A percentile compares a stretch with the other conserved stretches of the same genome.
These are phyloP conservation scores for Clivina fossor DNA, from an alignment of 2,888 invertebrate species.

Conservation along the genomic window DNA sequence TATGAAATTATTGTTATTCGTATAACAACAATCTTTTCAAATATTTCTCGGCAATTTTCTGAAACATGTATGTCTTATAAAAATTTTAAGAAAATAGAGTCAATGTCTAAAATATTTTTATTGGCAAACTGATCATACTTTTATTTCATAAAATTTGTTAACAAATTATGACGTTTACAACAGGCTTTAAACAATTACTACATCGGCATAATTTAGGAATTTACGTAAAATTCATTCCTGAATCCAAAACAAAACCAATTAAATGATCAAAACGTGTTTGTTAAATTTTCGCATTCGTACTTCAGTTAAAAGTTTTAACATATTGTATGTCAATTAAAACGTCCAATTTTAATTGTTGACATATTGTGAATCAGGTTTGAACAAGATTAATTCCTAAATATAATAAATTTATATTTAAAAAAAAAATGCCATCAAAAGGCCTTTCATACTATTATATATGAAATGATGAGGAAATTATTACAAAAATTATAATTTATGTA, in stretches of 20 bases:
- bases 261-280: too few species aligned
- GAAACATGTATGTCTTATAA: too few species aligned
- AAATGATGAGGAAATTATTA: conserved; percentile 27
- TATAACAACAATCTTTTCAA: too few species aligned
- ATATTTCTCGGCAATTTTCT: too few species aligned
- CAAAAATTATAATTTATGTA: conserved; percentile 30
- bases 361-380: conserved; percentile 32
- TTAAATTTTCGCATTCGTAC: conserved; percentile 4
- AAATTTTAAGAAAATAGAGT: too few species aligned
- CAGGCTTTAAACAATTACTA: conserved; percentile 23
- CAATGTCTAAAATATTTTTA: too few species aligned
- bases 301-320: conserved; percentile 24
- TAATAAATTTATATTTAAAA: conserved; percentile 31
- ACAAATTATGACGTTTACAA: too few species aligned
- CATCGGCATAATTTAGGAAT: conserved; percentile 27
- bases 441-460: conserved; percentile 30
- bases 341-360: conserved; percentile 42
- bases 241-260: conserved; percentile 20
- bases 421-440: conserved; percentile 32
- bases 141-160: too few species aligned
- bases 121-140: too few species aligned
- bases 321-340: conserved; percentile 52
- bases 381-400: conserved; percentile 33
- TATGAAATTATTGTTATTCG: too few species aligned
- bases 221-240: conserved; percentile 30